Conservation (phyloP, 2,113 vertebrate species). For the Sminthopsis crassicaudata region DNA sequence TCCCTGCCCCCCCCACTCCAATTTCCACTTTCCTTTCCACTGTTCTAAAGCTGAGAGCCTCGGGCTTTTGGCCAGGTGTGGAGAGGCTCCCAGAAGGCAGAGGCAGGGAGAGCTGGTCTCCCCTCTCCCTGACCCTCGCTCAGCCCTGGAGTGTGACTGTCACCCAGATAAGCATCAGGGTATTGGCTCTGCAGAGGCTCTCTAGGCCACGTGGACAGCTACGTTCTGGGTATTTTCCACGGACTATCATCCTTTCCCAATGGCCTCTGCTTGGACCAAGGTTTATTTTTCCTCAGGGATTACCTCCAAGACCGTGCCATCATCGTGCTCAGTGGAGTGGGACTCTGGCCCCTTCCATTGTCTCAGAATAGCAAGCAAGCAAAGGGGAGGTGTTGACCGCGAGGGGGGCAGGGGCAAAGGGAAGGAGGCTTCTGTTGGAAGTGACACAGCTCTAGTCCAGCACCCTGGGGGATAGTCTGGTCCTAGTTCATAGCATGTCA, state of each 20-base stretch:
- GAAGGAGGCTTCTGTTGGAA: neutral
- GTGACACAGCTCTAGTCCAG: neutral
- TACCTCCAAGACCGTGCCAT: conserved; percentile 34
- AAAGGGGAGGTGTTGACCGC: neutral
- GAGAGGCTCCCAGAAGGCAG: neutral
- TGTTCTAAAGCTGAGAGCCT: neutral
- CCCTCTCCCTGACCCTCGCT: neutral
- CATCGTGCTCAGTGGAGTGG: conserved; percentile 44
- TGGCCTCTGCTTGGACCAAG: conserved; percentile 55
- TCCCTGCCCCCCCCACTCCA: neutral
- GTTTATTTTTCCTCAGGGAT: conserved; percentile 72
- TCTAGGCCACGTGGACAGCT: neutral
- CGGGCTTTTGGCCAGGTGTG: neutral
- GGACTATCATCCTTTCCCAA: conserved; percentile 33
- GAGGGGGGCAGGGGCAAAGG: conserved; percentile 15
- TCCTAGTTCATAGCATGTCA: neutral
- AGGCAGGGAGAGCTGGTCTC: neutral
- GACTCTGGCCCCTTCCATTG: conserved; percentile 60
- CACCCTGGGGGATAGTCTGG: neutral
- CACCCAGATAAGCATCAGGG: conserved; percentile 34
- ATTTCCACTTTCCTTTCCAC: neutral
- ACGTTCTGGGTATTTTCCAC: conserved; percentile 67
- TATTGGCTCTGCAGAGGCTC: conserved; percentile 35
- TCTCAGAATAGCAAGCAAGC: conserved; percentile 5
- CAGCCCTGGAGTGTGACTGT: conserved; percentile 18